Evolutionary conservation across 2,113 vertebrate species (phyloP).

Genomic region (Gobiocypris rarus): DNA sequence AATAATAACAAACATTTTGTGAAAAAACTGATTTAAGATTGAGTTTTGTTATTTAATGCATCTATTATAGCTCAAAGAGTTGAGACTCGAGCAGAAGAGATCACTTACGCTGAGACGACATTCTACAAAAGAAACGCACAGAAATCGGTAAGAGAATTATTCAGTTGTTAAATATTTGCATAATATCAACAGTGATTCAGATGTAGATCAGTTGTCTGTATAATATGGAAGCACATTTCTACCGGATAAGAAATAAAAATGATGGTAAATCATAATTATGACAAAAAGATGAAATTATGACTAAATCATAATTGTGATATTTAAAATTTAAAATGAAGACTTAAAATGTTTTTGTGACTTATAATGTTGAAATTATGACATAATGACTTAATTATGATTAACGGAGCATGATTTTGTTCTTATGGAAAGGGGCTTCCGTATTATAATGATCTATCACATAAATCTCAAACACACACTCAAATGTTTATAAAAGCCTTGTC

Average conservation of each 20-base stretch:
- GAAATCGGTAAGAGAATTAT: not conserved
- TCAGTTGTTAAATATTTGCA: not conserved
- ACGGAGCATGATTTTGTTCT: not conserved
- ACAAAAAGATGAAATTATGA: not conserved
- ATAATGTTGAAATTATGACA: not conserved
- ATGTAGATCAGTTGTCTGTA: not conserved
- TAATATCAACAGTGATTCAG: too few relatives aligned
- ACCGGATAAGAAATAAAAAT: not conserved
- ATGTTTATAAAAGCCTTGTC: not conserved
- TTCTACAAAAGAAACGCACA: not conserved
- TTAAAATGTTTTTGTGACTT: too few relatives aligned
- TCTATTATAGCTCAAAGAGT: not conserved
- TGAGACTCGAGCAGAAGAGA: not conserved
- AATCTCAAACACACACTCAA: not conserved
- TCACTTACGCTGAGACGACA: not conserved
- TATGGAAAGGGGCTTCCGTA: not conserved
- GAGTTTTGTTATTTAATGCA: not conserved
- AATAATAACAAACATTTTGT: not conserved
- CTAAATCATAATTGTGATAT: too few relatives aligned
- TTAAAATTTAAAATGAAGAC: too few relatives aligned
- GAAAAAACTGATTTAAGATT: not conserved
- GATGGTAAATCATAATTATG: not conserved
- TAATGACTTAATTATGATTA: not conserved
- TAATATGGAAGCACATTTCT: not conserved
- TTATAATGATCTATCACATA: not conserved